phyloP scores from a whole-genome alignment of 2,797 vertebrate species.

The Sebastes hopkinsi region DNA sequence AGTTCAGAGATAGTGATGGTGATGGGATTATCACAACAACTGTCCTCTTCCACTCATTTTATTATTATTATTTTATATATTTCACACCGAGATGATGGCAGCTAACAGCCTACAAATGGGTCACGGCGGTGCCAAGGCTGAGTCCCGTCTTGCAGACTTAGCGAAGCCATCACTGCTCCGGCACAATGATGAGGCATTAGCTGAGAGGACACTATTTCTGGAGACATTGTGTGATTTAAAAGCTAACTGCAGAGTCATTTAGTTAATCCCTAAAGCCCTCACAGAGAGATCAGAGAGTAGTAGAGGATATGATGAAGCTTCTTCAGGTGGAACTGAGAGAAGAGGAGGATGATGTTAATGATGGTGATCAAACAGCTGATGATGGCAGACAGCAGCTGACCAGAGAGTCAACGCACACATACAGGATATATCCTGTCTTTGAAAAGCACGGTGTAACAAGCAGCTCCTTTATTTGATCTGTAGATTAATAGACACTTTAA shows the following conservation, averaged over 20 bases:
- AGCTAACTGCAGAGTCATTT: conserved; percentile 62
- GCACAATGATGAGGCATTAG: conserved; percentile 56
- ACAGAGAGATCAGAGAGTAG: conserved; percentile 44
- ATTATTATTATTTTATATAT: neutral
- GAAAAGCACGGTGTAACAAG: conserved; percentile 1
- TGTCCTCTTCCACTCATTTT: conserved; percentile 5
- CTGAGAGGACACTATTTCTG: conserved; percentile 55
- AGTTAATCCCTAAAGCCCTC: conserved; percentile 60
- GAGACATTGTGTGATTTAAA: conserved; percentile 65
- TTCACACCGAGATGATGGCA: conserved; percentile 15
- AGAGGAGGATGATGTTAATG: conserved; percentile 5
- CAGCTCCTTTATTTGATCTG: conserved; percentile 23
- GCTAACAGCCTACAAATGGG: conserved; percentile 28
- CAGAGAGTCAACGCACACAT: neutral
- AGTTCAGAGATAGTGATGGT: conserved; percentile 10
- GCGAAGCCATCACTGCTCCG: conserved; percentile 30
- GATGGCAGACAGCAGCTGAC: conserved; percentile 11
- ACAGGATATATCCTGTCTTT: neutral
- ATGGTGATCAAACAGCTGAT: conserved; percentile 23
- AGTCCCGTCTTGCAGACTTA: conserved; percentile 47
- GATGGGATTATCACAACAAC: conserved; percentile 45
- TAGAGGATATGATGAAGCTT: conserved; percentile 31
- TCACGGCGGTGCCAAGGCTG: conserved; percentile 38
- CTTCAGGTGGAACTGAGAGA: conserved; percentile 29
- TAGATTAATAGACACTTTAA: conserved; percentile 6